A percentile compares a stretch with the other conserved stretches of the same genome.
phyloP scores from a whole-genome alignment of 2,113 vertebrate species.

The Onychostruthus taczanowskii region DNA sequence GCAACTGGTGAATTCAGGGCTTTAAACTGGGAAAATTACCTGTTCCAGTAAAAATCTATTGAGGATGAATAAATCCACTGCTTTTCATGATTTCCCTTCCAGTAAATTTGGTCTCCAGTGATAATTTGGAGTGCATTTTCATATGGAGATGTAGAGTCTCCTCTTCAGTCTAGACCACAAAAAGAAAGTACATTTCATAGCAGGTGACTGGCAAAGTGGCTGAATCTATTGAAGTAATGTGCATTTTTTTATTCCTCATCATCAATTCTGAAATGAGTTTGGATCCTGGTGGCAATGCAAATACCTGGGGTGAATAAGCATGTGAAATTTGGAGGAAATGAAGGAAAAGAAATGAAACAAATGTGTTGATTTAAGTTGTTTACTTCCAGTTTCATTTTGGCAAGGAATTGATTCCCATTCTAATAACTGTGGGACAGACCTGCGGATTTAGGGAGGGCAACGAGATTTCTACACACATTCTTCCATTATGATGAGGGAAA shows the following conservation, averaged over 20 bases:
- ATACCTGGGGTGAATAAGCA: background rate
- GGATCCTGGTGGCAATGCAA: background rate
- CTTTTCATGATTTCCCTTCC: background rate
- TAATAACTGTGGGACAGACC: background rate
- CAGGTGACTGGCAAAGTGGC: background rate
- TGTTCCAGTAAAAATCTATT: background rate
- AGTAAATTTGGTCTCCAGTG: background rate
- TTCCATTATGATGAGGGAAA: background rate
- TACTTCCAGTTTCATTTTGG: background rate
- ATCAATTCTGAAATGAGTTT: background rate
- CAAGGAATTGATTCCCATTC: background rate
- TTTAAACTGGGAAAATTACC: background rate
- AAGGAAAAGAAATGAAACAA: background rate
- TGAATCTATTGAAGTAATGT: constrained; percentile 9
- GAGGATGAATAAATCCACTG: background rate
- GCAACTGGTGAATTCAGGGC: background rate
- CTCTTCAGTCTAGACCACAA: background rate
- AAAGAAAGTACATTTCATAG: background rate
- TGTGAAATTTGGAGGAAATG: background rate
- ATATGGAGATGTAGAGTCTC: background rate
- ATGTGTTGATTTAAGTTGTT: background rate
- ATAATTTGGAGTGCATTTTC: background rate
- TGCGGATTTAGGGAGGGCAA: background rate
- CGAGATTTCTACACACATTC: background rate
- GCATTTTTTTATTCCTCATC: background rate